A percentile compares a stretch with the other conserved stretches of the same genome.
These are phyloP conservation scores for Plectropomus leopardus DNA, from an alignment of 2,113 vertebrate species.

Conservation along the genomic window DNA sequence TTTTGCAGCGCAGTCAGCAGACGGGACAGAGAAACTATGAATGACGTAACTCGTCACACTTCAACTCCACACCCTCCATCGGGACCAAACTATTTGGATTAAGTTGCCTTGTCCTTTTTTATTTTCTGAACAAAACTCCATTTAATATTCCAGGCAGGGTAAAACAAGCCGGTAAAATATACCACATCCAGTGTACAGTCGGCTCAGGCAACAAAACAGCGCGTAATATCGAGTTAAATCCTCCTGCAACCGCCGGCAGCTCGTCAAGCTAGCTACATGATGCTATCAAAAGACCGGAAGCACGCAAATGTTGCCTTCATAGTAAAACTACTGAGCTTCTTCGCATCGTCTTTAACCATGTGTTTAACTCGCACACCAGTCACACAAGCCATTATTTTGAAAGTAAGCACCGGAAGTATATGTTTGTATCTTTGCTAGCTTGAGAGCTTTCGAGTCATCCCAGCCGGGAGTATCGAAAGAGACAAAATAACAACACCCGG, in stretches of 20 bases:
- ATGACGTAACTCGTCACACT: conserved; percentile 81
- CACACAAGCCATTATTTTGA: conserved; percentile 21
- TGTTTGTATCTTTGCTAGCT: not conserved
- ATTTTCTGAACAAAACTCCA: not conserved
- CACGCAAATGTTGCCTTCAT: not conserved
- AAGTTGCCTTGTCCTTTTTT: conserved; percentile 16
- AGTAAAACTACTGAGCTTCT: not conserved
- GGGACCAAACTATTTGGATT: conserved; percentile 40
- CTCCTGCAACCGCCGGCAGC: conserved; percentile 22
- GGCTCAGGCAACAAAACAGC: not conserved
- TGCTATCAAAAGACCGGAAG: not conserved
- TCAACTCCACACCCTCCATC: conserved; percentile 70
- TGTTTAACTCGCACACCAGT: rapidly evolving
- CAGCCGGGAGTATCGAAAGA: not conserved
- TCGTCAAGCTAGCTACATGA: not conserved
- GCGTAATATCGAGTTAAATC: conserved; percentile 52
- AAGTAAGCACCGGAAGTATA: conserved; percentile 19
- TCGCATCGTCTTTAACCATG: too few species aligned
- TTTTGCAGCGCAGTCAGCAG: conserved; percentile 20
- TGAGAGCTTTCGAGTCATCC: conserved; percentile 24
- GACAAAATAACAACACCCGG: not conserved
- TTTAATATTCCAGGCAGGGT: not conserved
- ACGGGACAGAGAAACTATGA: conserved; percentile 47
- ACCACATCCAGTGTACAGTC: rapidly evolving
- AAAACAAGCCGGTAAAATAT: not conserved